These are phyloP conservation scores for Benitochromis conjunctus DNA, from an alignment of 2,113 vertebrate genomes.

Conservation along the genomic window DNA sequence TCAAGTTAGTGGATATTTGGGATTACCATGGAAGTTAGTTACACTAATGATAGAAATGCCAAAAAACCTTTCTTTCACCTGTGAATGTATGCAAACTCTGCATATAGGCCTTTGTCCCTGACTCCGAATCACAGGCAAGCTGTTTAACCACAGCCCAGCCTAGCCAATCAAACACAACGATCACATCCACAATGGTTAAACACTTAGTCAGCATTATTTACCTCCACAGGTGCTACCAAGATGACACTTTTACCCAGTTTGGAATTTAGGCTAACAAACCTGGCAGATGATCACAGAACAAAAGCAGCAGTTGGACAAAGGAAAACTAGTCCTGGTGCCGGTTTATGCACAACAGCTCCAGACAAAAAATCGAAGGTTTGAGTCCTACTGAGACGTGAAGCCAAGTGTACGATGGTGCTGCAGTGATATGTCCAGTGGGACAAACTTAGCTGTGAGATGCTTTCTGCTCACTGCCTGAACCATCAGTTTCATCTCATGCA, in stretches of 20 bases:
- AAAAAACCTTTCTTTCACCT: neutral
- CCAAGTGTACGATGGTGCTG: neutral
- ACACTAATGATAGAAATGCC: neutral
- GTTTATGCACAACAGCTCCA: neutral
- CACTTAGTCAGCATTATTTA: neutral
- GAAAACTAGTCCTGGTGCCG: no score
- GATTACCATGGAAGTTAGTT: neutral
- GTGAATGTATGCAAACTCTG: rapidly evolving
- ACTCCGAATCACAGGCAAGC: neutral
- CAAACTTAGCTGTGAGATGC: neutral
- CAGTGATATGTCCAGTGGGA: neutral
- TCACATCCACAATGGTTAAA: neutral
- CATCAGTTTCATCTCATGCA: neutral
- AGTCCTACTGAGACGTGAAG: neutral
- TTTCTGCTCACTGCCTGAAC: neutral
- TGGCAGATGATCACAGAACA: neutral
- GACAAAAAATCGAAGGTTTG: neutral
- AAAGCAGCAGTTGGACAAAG: neutral
- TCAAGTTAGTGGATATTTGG: neutral
- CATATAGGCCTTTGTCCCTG: neutral
- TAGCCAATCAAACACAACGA: neutral
- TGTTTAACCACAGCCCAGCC: neutral
- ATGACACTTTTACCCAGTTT: neutral
- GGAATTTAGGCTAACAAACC: neutral
- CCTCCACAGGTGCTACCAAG: neutral